A percentile compares a stretch with the other conserved stretches of the same genome.
Evolutionary conservation across 2,888 invertebrate genomes (phyloP).

Genomic region (Tuta absoluta): DNA sequence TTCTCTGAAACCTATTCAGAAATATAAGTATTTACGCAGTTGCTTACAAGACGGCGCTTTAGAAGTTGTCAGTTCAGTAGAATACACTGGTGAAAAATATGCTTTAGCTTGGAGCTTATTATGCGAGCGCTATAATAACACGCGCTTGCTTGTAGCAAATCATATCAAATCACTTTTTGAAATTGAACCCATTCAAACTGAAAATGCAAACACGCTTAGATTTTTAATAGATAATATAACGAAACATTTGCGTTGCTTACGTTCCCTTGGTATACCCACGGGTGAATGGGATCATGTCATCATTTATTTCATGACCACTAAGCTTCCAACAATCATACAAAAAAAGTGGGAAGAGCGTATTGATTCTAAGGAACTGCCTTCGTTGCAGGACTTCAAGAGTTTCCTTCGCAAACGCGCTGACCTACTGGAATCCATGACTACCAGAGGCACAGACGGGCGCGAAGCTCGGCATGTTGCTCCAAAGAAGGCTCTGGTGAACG

Average conservation of each 20-base stretch:
- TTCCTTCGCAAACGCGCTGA: neutral
- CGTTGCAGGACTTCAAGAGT: slow-evolving; percentile 26
- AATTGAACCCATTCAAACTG: neutral
- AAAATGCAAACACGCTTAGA: neutral
- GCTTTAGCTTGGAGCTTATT: slow-evolving; percentile 29
- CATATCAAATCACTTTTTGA: slow-evolving; percentile 27
- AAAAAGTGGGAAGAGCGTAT: slow-evolving; percentile 4
- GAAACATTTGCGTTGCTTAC: slow-evolving; percentile 6
- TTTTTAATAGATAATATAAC: slow-evolving; percentile 17
- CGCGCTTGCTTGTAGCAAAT: slow-evolving; percentile 26
- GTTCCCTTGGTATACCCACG: neutral
- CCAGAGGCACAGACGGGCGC: neutral
- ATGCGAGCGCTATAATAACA: slow-evolving; percentile 31
- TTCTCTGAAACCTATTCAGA: slow-evolving; percentile 23
- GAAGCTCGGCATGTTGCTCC: neutral
- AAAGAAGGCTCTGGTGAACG: neutral
- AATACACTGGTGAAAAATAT: slow-evolving; percentile 30
- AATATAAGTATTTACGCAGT: slow-evolving; percentile 22
- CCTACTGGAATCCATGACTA: neutral
- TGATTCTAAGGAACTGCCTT: slow-evolving; percentile 5
- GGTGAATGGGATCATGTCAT: too few species aligned
- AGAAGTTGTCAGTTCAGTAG: slow-evolving; percentile 27
- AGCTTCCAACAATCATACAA: neutral
- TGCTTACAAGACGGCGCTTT: slow-evolving; percentile 12
- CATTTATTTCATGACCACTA: neutral